Evolutionary conservation across 2,113 vertebrate genomes (phyloP), one percentile per base, ranked within the genome.

Genomic region (Siphamia tubifer): DNA sequence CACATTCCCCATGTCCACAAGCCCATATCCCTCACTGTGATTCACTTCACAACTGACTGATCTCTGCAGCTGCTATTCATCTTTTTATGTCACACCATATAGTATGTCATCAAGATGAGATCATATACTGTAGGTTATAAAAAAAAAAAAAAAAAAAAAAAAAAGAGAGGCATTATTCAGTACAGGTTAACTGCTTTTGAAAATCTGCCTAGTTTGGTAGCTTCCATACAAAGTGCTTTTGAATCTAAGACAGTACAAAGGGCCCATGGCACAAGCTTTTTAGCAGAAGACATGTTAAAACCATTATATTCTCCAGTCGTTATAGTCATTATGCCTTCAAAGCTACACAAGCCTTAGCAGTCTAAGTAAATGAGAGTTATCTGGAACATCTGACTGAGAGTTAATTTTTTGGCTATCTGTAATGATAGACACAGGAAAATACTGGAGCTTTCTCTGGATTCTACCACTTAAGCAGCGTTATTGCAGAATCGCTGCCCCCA

Each of bases 261-360:
- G 57, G 53, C 34, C 28, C 23, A 49, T 52, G 61, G 62, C 63
- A 56, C 67, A 72, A 70, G 44, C 56, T 74, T 56, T 74, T 67
- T 76, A 67, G 73, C 83, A 82, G 61, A 69, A 54, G 47, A 68
- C 82, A 90, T 90, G 86, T 79, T 86, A 90, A 91, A 92, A 54
- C 74, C 81, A 90, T 91, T 89, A 89, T 68, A 67, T 79, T 48
- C 77, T 57, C 69, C 83, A 84, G 76, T 89, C 58, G 42, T 86
- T 87, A 83, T 66, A 85, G 72, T 86, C 83, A 89, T 90, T 87
- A 87, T 69, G 71, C 49, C 68, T 82, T 80, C 80, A 87, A 84
- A 38, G 72, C 71, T 72, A 12, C 79, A 71, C 42, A 68, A 81
- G 72, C 62, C 61, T 25, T 62, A 35, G 16, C 68, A 75, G 68